Evolutionary conservation across 2,888 invertebrate species (phyloP), one percentile per base, ranked within the genome.

Genomic region (Caenorhabditis sp.): DNA sequence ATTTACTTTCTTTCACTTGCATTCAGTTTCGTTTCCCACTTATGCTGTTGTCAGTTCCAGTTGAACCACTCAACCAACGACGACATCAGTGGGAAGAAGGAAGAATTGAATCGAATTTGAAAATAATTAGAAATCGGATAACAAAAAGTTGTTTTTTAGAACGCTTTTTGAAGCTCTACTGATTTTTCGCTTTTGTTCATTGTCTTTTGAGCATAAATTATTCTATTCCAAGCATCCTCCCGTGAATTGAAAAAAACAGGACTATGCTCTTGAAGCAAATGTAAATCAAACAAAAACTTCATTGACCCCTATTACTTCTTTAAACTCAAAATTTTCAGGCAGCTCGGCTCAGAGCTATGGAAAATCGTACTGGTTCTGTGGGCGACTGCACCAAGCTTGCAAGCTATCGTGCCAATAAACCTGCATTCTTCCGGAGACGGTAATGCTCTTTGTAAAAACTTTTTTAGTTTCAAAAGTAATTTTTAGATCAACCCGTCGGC

Each of bases 301-400:
- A n/a, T n/a, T n/a, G n/a, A n/a, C n/a, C n/a, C n/a, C n/a, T n/a
- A n/a, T n/a, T n/a, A n/a, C n/a, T n/a, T n/a, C n/a, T n/a, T n/a
- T n/a, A n/a, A n/a, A n/a, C n/a, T n/a, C n/a, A n/a, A n/a, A n/a
- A 22, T 32, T 80, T 85, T 28, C 68, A 87, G 87, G 83, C 85
- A 20, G 83, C 80, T 40, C 85, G 85, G 26, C 78, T 87, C 44
- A 81, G 86, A 56, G 83, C 82, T 11, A 86, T 85, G 85, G 87
- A 87, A 64, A 80, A 68, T 44, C 81, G 87, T 24, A 82, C 85
- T 8, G 84, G 86, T 47, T 84, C 84, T 9, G 84, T 86, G 51
- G 87, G 87, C 15, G 87, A 87, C 60, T 84, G 84, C 56, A 82
- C 84, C 37, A 82, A 79, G 50, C 70, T 86, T 37, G 64, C 82